These are phyloP conservation scores for Nasonia vitripennis DNA, from an alignment of 1,140 invertebrate species.

Conservation along the genomic window DNA sequence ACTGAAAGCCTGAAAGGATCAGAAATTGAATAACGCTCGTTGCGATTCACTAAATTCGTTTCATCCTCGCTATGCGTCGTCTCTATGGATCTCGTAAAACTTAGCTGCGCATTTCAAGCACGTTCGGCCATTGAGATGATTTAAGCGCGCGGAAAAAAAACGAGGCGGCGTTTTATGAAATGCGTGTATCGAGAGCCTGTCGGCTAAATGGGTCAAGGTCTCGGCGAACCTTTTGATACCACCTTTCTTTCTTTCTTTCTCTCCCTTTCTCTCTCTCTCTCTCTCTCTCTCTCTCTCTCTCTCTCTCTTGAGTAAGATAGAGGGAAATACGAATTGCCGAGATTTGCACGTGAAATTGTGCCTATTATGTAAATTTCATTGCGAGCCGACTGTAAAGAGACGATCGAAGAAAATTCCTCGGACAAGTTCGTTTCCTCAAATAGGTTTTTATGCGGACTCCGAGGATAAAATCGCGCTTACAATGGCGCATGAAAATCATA, in stretches of 20 bases:
- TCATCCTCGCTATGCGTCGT: neutral
- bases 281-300: too few species aligned
- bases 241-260: neutral
- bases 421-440: conserved; percentile 28
- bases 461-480: neutral
- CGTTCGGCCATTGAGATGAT: conserved; percentile 32
- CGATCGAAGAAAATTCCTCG: neutral
- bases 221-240: neutral
- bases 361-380: conserved; percentile 5
- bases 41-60: conserved; percentile 33
- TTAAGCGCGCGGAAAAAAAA: conserved; percentile 43
- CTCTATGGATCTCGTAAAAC: conserved; percentile 30
- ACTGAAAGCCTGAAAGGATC: conserved; percentile 37
- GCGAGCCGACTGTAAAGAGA: neutral
- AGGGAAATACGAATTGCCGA: neutral
- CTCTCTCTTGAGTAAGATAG: too few species aligned
- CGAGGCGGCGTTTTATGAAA: neutral
- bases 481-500: neutral
- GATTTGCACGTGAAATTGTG: neutral
- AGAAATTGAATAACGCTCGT: conserved; percentile 24
- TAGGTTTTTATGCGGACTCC: neutral
- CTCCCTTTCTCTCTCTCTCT: too few species aligned
- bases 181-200: neutral
- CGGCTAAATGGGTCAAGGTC: conserved; percentile 26
- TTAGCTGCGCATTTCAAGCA: conserved; percentile 5